A percentile compares a stretch with the other conserved stretches of the same genome.
Evolutionary conservation across 2,113 vertebrate genomes (phyloP).

Genomic region (Casuarius casuarius): DNA sequence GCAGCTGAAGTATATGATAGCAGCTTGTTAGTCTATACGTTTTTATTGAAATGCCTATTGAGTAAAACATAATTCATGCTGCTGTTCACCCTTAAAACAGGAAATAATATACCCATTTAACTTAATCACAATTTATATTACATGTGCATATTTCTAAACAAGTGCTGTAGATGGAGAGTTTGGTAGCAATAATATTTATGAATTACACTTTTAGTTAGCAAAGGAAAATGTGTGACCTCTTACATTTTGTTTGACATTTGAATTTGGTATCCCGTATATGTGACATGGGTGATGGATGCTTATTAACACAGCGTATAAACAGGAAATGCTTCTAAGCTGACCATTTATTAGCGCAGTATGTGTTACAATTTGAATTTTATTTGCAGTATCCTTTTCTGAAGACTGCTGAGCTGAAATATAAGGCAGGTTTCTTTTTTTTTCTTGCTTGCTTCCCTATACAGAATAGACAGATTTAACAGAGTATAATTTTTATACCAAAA

Average conservation of each 20-base stretch:
- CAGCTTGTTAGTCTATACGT: conserved; percentile 48
- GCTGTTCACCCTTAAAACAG: conserved; percentile 86
- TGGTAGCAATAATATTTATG: conserved; percentile 90
- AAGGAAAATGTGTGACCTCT: conserved; percentile 89
- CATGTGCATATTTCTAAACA: conserved; percentile 89
- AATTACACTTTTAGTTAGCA: conserved; percentile 89
- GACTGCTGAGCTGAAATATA: background rate
- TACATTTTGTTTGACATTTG: conserved; percentile 88
- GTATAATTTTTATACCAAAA: background rate
- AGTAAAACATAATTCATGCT: conserved; percentile 84
- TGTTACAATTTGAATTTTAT: conserved; percentile 74
- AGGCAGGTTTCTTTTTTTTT: background rate
- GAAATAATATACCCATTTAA: conserved; percentile 89
- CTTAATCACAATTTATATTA: conserved; percentile 88
- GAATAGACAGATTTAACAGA: background rate
- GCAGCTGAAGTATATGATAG: conserved; percentile 33
- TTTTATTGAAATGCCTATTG: conserved; percentile 76
- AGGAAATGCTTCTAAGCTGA: conserved; percentile 88
- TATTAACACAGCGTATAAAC: conserved; percentile 85
- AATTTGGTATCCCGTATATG: conserved; percentile 81
- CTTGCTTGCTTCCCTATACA: background rate
- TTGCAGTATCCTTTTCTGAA: conserved; percentile 39
- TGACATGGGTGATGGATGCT: conserved; percentile 85
- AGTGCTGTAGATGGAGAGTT: conserved; percentile 85
- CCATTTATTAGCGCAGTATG: conserved; percentile 79